Base-by-base conservation (phyloP, 2,888 invertebrate species). In the Phalera bucephala region DNA sequence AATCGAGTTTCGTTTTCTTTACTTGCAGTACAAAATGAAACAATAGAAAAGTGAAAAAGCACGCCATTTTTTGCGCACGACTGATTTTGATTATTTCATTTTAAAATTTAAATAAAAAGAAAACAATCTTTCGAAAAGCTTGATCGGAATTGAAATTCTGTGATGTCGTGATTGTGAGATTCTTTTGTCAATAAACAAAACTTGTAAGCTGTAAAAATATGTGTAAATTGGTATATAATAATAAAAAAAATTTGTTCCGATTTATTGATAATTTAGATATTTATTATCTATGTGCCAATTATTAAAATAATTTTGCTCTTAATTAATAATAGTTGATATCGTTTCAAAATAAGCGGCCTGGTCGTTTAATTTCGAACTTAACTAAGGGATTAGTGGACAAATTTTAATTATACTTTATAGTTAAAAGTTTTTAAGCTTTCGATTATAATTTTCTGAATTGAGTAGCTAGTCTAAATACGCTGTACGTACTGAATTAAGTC, bases 241-340 rank as follows among this genome's bases (percentile, higher is more conserved):
- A 50, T 45, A 45, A 45, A 38, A 40, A 36, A 21, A 44, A 44
- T 40, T 44, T 49, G 38, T 45, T 50, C 49, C 57, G 46, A 31
- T 61, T 54, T 56, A 49, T 51, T 41, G 54, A 49, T 60, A 55
- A 50, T 58, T 58, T 58, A 58, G 58, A 50, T 58, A 58, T 58
- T 58, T 57, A 61, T 61, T 23, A 45, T 75, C 65, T 69, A 64
- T 67, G 76, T 77, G 76, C 76, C 76, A 77, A 77, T 74, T 70
- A 70, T 62, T 70, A 65, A 62, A 58, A 48, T 61, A 66, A 52
- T 61, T 62, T 62, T 51, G 54, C 58, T 58, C 46, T 50, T 52
- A 45, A 31, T 41, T 52, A 39, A 42, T 48, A 42, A 49, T 58
- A 43, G 43, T 44, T 42, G 27, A 44, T 47, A 30, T 50, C 32